These are phyloP conservation scores for Psylliodes chrysocephalus DNA, from an alignment of 2,888 invertebrate genomes.

Conservation along the genomic window DNA sequence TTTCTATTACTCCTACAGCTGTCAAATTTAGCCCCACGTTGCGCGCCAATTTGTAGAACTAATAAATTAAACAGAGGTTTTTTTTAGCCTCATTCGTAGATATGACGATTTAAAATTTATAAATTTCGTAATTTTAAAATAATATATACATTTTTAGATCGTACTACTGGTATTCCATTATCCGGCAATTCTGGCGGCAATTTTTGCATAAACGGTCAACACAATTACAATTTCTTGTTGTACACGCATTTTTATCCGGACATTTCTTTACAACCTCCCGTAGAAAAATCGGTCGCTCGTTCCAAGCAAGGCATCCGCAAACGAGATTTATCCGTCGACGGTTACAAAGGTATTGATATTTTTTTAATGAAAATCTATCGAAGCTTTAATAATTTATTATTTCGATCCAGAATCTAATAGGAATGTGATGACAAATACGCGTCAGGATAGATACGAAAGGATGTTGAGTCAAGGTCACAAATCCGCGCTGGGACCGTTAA, in stretches of 20 bases:
- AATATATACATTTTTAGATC: slow-evolving; percentile 65
- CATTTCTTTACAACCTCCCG: slow-evolving; percentile 50
- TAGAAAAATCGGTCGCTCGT: slow-evolving; percentile 39
- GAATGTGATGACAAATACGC: slow-evolving; percentile 36
- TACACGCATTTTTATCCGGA: slow-evolving; percentile 80
- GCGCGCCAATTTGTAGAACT: too few relatives aligned
- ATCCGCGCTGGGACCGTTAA: slow-evolving; percentile 59
- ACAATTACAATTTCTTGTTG: slow-evolving; percentile 82
- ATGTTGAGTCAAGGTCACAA: slow-evolving; percentile 61
- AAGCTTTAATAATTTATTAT: not conserved
- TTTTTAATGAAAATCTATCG: too few relatives aligned
- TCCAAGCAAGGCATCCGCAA: slow-evolving; percentile 53
- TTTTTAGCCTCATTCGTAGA: too few relatives aligned
- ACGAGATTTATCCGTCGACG: slow-evolving; percentile 53
- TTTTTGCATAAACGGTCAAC: slow-evolving; percentile 70
- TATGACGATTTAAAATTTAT: too few relatives aligned
- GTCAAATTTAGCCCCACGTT: too few relatives aligned
- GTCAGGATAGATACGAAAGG: slow-evolving; percentile 63
- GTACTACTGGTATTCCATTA: slow-evolving; percentile 79
- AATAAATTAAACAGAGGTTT: too few relatives aligned
- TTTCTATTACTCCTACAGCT: too few relatives aligned
- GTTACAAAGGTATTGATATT: slow-evolving; percentile 34
- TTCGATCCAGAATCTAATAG: slow-evolving; percentile 16
- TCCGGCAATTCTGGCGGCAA: slow-evolving; percentile 70
- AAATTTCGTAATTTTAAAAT: too few relatives aligned